Evolutionary conservation across 2,113 vertebrate species (phyloP).

Genomic region (Hippocampus comes): DNA sequence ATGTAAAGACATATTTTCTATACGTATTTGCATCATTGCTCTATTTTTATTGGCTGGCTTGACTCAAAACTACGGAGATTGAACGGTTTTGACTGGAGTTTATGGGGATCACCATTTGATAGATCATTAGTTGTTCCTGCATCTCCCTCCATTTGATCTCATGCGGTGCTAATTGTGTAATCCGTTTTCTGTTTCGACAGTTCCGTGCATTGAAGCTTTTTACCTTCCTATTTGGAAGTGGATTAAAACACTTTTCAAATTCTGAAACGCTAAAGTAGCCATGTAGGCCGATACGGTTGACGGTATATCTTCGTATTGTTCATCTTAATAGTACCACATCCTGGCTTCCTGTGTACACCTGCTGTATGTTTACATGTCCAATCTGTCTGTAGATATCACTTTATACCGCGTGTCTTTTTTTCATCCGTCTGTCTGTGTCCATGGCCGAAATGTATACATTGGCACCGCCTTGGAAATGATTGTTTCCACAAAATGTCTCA

Average conservation of each 20-base stretch:
- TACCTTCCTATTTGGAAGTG: background rate
- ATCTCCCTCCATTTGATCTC: background rate
- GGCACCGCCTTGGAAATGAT: constrained; percentile 40
- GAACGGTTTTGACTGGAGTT: constrained; percentile 32
- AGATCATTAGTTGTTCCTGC: background rate
- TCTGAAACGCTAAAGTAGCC: background rate
- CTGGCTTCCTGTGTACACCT: constrained; percentile 35
- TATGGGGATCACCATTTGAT: constrained; percentile 25
- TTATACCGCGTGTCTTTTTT: constrained; percentile 18
- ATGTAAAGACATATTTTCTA: constrained; percentile 81
- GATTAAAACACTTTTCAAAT: background rate
- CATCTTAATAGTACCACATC: constrained; percentile 9
- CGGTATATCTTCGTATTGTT: background rate
- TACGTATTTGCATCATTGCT: constrained; percentile 64
- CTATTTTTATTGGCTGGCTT: constrained; percentile 70
- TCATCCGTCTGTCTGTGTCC: constrained; percentile 21
- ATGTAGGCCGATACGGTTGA: background rate
- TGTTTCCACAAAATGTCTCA: constrained; percentile 35
- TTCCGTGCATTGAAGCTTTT: background rate
- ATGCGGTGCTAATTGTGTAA: background rate
- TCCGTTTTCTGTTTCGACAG: background rate
- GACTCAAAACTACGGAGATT: constrained; percentile 41
- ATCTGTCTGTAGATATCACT: constrained; percentile 65
- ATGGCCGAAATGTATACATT: constrained; percentile 18
- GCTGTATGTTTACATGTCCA: constrained; percentile 67